Evolutionary conservation across 2,113 vertebrate genomes (phyloP), one percentile per base, ranked within the genome.

Genomic region (Odocoileus virginianus): DNA sequence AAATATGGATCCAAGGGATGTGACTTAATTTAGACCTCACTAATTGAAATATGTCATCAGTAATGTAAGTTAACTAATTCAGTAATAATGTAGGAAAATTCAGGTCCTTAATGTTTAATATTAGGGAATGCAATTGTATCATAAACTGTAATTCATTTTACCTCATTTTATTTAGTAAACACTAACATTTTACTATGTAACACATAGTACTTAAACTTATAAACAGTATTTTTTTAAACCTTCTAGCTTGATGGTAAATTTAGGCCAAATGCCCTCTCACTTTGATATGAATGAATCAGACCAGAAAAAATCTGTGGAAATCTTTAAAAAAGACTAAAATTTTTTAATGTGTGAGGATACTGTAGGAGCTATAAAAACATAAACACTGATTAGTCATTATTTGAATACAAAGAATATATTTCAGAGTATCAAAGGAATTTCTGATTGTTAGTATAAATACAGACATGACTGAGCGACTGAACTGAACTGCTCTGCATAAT

Each of bases 1-100:
- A 52, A 60, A 55, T 33, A 50, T 30, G 21, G 7, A 81, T 67
- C 19, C 5, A 96, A 43, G 33, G 30, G 3, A 85, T 85, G 13
- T 79, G n/a, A 91, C 47, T 88, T 57, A 76, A 87, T 82, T 89
- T 45, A 96, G 58, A 92, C 13, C 5, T 89, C 45, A 76, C 16
- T 57, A 61, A 82, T 40, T 55, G 30, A 94, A 89, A 28, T 43
- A 74, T 16, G 7, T 33, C 28, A 47, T 61, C 60, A 86, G 58
- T 64, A 89, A 97, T 90, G n/a, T 25, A 57, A 87, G 23, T 54
- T n/a, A 89, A 97, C 21, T 93, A 67, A 86, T 58, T 82, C 74
- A 86, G 8, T 88, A 83, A 87, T n/a, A 92, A 45, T 33, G 12
- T 40, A 81, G 5, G 13, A 87, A 76, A 94, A 54, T 55, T 67